phyloP scores from a whole-genome alignment of 2,113 vertebrate genomes.

The Paedocypris sp. region DNA sequence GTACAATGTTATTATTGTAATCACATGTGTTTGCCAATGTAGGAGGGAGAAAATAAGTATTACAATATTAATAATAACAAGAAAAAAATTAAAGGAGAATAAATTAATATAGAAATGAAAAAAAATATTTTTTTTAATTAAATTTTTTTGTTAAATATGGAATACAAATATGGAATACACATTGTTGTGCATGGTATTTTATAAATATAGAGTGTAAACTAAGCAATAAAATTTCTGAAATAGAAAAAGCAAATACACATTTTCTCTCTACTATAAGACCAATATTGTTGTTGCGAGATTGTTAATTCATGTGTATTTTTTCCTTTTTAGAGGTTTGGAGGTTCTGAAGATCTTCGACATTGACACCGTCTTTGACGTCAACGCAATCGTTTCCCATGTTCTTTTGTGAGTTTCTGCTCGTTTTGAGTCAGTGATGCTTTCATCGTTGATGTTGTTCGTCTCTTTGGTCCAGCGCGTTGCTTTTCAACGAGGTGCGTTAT shows the following conservation, averaged over 20 bases:
- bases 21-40: neutral
- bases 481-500: slow-evolving; percentile 86
- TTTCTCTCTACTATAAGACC: too few relatives aligned
- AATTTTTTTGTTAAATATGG: too few relatives aligned
- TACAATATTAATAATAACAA: too few relatives aligned
- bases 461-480: slow-evolving; percentile 63
- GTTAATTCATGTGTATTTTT: neutral
- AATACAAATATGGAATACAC: too few relatives aligned
- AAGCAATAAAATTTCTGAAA: too few relatives aligned
- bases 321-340: slow-evolving; percentile 56
- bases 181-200: too few relatives aligned
- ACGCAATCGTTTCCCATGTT: slow-evolving; percentile 80
- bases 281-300: neutral
- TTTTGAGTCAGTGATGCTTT: neutral
- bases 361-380: slow-evolving; percentile 78
- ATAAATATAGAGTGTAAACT: too few relatives aligned
- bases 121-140: too few relatives aligned
- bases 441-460: neutral
- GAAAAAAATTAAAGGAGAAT: too few relatives aligned
- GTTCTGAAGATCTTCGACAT: slow-evolving; percentile 75
- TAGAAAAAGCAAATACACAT: too few relatives aligned
- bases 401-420: slow-evolving; percentile 76
- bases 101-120: too few relatives aligned
- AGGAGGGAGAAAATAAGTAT: too few relatives aligned
- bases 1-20: neutral